Percentiles rank a stretch among this genome's conserved stretches.
Evolutionary conservation across 1,140 invertebrate species (phyloP).

Genomic region (Odontomachus brunneus): DNA sequence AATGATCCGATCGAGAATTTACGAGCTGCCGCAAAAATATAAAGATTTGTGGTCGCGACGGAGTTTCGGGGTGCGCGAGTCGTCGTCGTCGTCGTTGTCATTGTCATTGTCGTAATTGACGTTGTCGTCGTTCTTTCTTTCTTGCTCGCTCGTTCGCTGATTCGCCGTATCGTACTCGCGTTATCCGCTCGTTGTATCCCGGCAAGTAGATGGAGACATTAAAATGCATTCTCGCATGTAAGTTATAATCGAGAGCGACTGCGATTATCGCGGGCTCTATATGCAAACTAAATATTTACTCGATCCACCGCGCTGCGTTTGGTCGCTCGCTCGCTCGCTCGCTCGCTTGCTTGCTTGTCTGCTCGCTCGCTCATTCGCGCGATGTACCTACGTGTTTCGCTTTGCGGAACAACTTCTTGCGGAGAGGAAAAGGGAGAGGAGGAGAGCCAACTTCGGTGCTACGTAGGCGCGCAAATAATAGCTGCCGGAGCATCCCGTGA

Average conservation of each 20-base stretch:
- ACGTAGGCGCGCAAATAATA: slow-evolving; percentile 58
- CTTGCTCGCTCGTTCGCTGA: too few relatives aligned
- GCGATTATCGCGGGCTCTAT: slow-evolving; percentile 14
- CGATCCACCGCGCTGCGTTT: neutral
- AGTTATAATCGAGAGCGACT: slow-evolving; percentile 7
- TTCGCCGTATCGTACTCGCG: too few relatives aligned
- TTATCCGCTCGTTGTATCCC: neutral
- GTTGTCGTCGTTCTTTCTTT: too few relatives aligned
- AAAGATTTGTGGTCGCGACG: too few relatives aligned
- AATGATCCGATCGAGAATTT: neutral
- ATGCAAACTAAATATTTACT: slow-evolving; percentile 51
- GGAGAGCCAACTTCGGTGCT: slow-evolving; percentile 24
- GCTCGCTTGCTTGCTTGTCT: neutral
- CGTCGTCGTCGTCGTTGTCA: too few relatives aligned
- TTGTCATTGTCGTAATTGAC: too few relatives aligned
- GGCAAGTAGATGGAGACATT: neutral
- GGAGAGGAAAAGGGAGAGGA: neutral
- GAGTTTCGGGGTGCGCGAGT: too few relatives aligned
- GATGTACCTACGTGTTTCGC: slow-evolving; percentile 30
- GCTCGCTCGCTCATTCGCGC: neutral
- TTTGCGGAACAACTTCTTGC: slow-evolving; percentile 50
- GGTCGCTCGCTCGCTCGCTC: neutral
- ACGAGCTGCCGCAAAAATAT: neutral
- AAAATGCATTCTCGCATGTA: neutral
- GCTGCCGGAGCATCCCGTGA: slow-evolving; percentile 29